Evolutionary conservation across 2,888 invertebrate species (phyloP).

Genomic region (Melanchra persicariae): DNA sequence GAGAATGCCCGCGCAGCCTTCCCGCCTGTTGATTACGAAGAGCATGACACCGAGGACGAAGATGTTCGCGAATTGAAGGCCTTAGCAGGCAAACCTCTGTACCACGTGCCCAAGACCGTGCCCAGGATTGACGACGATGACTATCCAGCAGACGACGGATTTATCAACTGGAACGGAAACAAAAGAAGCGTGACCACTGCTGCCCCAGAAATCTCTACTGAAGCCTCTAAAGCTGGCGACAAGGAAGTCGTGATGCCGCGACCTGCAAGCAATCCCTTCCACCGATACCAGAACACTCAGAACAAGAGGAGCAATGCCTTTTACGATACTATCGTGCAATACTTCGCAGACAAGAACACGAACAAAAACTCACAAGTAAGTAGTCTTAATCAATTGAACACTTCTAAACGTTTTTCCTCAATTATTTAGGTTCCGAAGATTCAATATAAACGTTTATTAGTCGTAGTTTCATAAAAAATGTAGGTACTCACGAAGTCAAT

Average conservation of each 20-base stretch:
- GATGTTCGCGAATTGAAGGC: slow-evolving; percentile 92
- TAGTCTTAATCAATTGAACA: slow-evolving; percentile 53
- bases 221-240: slow-evolving; percentile 73
- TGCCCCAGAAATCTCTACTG: slow-evolving; percentile 76
- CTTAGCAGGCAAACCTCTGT: slow-evolving; percentile 89
- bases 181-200: slow-evolving; percentile 86
- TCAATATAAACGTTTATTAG: slow-evolving; percentile 14
- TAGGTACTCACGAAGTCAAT: slow-evolving; percentile 24
- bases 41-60: slow-evolving; percentile 91
- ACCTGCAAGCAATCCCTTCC: slow-evolving; percentile 88
- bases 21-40: slow-evolving; percentile 83
- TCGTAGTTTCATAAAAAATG: slow-evolving; percentile 24
- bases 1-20: slow-evolving; percentile 87
- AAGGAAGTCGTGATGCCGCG: slow-evolving; percentile 92
- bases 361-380: slow-evolving; percentile 91
- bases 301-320: slow-evolving; percentile 81
- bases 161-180: slow-evolving; percentile 89
- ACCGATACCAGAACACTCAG: slow-evolving; percentile 72
- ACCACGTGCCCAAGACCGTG: slow-evolving; percentile 87
- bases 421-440: slow-evolving; percentile 5
- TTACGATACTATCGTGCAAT: slow-evolving; percentile 88
- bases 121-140: slow-evolving; percentile 87
- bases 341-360: slow-evolving; percentile 87
- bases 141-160: slow-evolving; percentile 87
- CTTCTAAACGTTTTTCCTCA: slow-evolving; percentile 1